Evolutionary conservation across 1,140 invertebrate species (phyloP), one percentile per base, ranked within the genome.

Genomic region (Araneus ventricosus): DNA sequence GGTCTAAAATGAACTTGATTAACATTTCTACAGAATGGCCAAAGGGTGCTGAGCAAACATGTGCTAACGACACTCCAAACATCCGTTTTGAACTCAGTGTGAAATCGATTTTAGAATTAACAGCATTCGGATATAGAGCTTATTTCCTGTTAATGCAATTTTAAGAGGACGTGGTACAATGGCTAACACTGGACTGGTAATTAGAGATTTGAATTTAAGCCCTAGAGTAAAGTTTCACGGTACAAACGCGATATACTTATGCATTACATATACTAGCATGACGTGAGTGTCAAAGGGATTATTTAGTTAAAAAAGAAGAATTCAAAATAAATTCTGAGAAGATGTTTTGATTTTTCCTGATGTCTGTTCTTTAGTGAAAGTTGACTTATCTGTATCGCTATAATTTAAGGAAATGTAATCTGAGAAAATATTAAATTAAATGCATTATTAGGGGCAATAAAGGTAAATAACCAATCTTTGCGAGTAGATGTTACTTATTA

Each of bases 11-110:
- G 85, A 30, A 34, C 85, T 80, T 85, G 61, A 87, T 87, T 87
- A 87, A 87, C 85, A 61, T 61, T 87, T 61, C 52, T 22, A 61
- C 34, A n/a, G 85, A 61, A 87, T 45, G 52, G 59, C 41, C 52
- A 30, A 61, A 37, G 85, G 85, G 20, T 87, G 85, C 85, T 87
- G 85, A 87, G 57, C 34, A 87, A 87, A 87, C 85, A 87, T 30
- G 30, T 87, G 85, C 59, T 87, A 87, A 87, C 85, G 85, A 87
- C 85, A 87, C 85, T 87, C 85, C 85, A 87, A 87, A 87, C 85
- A 87, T 87, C 85, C 85, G 85, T 63, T 34, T 30, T 63, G 80
- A 34, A 57, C 45, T 84, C 80, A 3, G 45, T 52, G 85, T 34
- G 34, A 87, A 87, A 87, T 87, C 85, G 85, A 87, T 87, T 59